These are phyloP conservation scores for Atta texana DNA, from an alignment of 1,140 invertebrate species.

Conservation along the genomic window DNA sequence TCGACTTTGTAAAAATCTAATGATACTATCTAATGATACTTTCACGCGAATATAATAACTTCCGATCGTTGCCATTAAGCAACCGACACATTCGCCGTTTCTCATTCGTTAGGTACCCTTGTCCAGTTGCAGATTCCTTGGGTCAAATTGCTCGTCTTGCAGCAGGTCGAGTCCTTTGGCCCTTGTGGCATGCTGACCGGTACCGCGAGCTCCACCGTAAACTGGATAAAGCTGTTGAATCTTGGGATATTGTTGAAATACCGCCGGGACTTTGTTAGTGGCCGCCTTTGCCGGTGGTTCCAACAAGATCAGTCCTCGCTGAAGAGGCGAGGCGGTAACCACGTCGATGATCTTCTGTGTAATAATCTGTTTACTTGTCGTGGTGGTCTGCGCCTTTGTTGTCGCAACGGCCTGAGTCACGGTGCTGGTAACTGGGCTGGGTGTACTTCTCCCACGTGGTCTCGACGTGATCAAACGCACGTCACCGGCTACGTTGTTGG, in stretches of 20 bases:
- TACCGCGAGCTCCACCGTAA: conserved; percentile 81
- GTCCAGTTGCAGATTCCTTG: conserved; percentile 81
- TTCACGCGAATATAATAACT: background rate
- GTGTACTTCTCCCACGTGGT: conserved; percentile 80
- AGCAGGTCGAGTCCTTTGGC: conserved; percentile 85
- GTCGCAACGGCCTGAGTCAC: conserved; percentile 61
- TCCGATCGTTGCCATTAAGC: conserved; percentile 43
- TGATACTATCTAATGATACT: background rate
- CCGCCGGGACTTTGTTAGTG: conserved; percentile 88
- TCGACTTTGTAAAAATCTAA: background rate
- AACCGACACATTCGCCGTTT: conserved; percentile 8
- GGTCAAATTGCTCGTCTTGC: conserved; percentile 85
- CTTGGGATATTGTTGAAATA: conserved; percentile 91
- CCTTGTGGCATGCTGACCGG: conserved; percentile 79
- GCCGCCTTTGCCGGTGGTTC: conserved; percentile 79
- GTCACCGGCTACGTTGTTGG: conserved; percentile 44
- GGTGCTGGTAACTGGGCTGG: conserved; percentile 67
- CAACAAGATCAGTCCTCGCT: conserved; percentile 81
- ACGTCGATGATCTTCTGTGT: conserved; percentile 27
- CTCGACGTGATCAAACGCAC: conserved; percentile 75
- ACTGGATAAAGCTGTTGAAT: conserved; percentile 91
- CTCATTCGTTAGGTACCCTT: conserved; percentile 80
- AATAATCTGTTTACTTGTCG: conserved; percentile 47
- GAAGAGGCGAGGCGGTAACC: conserved; percentile 72
- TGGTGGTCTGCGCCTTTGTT: conserved; percentile 57